Conservation (phyloP, 2,113 vertebrate species). For the Leiothrix lutea region DNA sequence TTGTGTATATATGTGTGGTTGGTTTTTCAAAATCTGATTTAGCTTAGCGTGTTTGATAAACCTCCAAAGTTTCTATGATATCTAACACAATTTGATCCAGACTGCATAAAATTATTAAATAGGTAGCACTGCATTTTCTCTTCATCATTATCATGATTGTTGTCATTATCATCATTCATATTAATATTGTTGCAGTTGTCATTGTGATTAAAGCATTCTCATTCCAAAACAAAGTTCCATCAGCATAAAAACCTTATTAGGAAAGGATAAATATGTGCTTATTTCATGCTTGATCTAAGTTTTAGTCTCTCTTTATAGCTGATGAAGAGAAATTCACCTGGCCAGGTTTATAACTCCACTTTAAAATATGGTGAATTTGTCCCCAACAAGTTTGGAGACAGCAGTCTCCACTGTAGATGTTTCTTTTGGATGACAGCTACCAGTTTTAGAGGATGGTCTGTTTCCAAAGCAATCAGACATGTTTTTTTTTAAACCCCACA, state of each 20-base stretch:
- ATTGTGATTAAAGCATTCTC: background rate
- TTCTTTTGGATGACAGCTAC: background rate
- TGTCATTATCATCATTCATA: background rate
- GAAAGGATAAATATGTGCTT: background rate
- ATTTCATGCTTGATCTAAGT: background rate
- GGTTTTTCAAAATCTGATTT: background rate
- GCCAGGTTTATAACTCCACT: background rate
- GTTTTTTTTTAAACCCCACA: accelerated
- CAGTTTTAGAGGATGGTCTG: background rate
- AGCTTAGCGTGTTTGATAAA: background rate
- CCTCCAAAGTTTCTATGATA: background rate
- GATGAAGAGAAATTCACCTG: background rate
- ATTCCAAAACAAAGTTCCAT: background rate
- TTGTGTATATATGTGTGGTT: accelerated
- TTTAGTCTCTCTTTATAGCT: background rate
- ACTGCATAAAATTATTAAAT: background rate
- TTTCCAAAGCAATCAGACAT: background rate
- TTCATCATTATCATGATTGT: background rate
- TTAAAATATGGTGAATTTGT: background rate
- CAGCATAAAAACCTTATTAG: background rate
- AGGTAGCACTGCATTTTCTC: background rate
- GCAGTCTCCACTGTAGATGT: background rate
- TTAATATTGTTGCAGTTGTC: background rate
- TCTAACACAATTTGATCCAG: background rate
- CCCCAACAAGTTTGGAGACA: background rate